phyloP scores from a whole-genome alignment of 2,797 vertebrate species.

The Anguilla pacifica region DNA sequence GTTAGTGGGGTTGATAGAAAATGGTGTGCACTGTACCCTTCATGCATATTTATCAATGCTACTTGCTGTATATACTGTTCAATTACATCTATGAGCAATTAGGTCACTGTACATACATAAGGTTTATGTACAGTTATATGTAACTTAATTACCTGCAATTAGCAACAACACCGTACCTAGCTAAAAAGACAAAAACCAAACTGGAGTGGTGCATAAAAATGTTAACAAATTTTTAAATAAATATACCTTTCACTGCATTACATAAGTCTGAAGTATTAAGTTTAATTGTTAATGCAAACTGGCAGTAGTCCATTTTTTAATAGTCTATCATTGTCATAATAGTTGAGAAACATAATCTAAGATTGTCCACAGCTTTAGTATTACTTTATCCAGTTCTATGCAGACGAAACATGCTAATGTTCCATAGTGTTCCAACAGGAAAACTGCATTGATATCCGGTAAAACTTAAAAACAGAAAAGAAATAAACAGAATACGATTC shows the following conservation, averaged over 20 bases:
- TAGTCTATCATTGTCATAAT: not conserved
- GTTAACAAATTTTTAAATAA: not conserved
- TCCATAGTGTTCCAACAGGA: not conserved
- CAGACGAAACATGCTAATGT: not conserved
- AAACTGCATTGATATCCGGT: not conserved
- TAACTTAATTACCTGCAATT: not conserved
- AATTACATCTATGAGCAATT: not conserved
- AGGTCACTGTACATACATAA: not conserved
- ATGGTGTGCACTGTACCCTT: not conserved
- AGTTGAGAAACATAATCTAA: not conserved
- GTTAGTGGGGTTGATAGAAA: not conserved
- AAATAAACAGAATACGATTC: constrained; percentile 1
- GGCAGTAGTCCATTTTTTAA: not conserved
- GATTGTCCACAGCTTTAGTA: not conserved
- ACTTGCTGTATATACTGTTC: not conserved
- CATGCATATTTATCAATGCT: not conserved
- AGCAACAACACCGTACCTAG: not conserved
- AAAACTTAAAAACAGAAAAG: no score
- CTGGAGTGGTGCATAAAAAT: not conserved
- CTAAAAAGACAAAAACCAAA: not conserved
- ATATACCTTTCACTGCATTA: not conserved
- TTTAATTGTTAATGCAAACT: not conserved
- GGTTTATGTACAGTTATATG: not conserved
- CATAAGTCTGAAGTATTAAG: not conserved
- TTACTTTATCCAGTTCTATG: not conserved